Evolutionary conservation across 2,797 vertebrate genomes (phyloP).

Genomic region (Eupleurogrammus muticus): DNA sequence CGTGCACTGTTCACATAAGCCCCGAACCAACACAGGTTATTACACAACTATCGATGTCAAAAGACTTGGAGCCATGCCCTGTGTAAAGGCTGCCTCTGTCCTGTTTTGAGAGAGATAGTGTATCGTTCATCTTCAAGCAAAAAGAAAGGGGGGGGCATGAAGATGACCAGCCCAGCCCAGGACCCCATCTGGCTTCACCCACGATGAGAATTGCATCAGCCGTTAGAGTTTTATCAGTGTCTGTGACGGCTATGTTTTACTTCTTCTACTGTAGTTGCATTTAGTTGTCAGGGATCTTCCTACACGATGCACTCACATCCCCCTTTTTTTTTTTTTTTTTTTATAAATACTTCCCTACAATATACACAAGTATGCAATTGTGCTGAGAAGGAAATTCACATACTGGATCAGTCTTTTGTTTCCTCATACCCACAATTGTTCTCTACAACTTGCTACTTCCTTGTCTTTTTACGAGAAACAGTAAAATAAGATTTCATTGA

Average conservation of each 20-base stretch:
- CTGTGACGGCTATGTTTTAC: neutral
- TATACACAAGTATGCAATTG: accelerated
- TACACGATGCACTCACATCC: neutral
- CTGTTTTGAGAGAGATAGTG: conserved; percentile 66
- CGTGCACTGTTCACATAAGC: neutral
- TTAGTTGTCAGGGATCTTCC: neutral
- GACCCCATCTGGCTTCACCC: conserved; percentile 40
- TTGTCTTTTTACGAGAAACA: neutral
- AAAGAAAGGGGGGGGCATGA: no score
- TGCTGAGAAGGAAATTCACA: conserved; percentile 26
- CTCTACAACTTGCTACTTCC: neutral
- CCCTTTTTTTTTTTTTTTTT: neutral
- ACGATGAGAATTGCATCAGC: conserved; percentile 71
- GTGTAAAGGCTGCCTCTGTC: neutral
- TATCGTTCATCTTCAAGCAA: conserved; percentile 64
- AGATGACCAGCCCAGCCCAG: conserved; percentile 10
- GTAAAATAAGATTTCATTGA: no score
- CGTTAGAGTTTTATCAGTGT: neutral
- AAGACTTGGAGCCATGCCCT: conserved; percentile 36
- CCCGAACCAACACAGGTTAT: neutral
- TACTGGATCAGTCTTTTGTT: neutral
- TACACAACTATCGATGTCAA: conserved; percentile 33
- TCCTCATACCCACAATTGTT: neutral
- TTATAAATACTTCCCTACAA: conserved; percentile 31
- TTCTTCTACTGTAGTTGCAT: neutral